A percentile compares a stretch with the other conserved stretches of the same genome.
Conservation (phyloP, 1,140 invertebrate species). For the Lasioglossum albipes region DNA sequence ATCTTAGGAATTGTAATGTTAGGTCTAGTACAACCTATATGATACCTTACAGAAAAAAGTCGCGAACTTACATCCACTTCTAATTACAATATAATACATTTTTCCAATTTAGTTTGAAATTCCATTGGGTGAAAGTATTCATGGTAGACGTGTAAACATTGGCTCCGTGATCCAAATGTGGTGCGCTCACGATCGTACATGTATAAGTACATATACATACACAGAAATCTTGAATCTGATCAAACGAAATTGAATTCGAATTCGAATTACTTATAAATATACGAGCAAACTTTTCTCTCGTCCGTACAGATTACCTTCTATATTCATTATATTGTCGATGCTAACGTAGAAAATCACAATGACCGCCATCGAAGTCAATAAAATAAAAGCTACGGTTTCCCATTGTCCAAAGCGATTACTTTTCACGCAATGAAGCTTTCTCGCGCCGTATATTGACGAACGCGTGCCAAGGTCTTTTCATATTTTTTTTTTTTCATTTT, state of each 20-base stretch:
- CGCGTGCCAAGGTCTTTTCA: background rate
- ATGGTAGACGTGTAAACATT: background rate
- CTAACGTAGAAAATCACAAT: background rate
- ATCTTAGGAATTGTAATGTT: constrained; percentile 65
- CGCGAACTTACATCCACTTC: constrained; percentile 69
- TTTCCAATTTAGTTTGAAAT: constrained; percentile 22
- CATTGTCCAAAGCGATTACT: background rate
- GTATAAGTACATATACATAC: background rate
- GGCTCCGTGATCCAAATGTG: background rate
- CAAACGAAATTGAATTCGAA: background rate
- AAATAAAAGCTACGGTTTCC: background rate
- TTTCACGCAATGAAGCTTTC: background rate
- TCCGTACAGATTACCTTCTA: background rate
- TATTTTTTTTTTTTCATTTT: no score
- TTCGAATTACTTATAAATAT: background rate
- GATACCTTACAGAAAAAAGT: constrained; percentile 66
- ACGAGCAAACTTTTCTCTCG: background rate
- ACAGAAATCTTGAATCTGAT: background rate
- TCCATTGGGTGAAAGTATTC: constrained; percentile 9
- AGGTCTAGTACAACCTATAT: constrained; percentile 66
- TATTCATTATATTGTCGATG: background rate
- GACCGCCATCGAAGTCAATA: background rate
- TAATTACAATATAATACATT: constrained; percentile 80
- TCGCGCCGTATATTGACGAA: background rate
- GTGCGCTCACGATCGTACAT: background rate